Evolutionary conservation across 1,140 invertebrate genomes (phyloP).

Genomic region (Eurytemora carolleeae): DNA sequence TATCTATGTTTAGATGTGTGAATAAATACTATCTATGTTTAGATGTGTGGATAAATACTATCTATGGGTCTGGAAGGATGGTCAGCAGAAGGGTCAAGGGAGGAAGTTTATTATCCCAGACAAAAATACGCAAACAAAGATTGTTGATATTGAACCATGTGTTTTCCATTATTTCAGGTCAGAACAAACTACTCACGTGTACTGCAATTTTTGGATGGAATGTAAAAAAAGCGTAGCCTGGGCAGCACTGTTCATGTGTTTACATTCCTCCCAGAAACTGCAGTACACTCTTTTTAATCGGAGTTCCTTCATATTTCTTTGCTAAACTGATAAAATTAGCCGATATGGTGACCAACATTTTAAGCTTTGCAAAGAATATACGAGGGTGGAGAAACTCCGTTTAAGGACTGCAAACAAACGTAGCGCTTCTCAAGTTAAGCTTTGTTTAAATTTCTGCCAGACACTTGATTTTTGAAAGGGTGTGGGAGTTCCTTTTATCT

Average conservation of each 20-base stretch:
- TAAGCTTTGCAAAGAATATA: too few relatives aligned
- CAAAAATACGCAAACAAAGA: not conserved
- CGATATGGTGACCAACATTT: not conserved
- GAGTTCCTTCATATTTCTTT: not conserved
- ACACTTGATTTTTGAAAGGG: too few relatives aligned
- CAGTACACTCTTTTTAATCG: not conserved
- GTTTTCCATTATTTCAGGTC: not conserved
- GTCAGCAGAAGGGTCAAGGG: too few relatives aligned
- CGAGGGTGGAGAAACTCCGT: too few relatives aligned
- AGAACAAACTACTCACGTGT: not conserved
- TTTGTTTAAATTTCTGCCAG: too few relatives aligned
- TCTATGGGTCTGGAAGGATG: too few relatives aligned
- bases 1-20: too few relatives aligned
- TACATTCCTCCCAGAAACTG: not conserved
- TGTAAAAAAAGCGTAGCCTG: not conserved
- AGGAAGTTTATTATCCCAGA: not conserved
- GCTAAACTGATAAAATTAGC: not conserved
- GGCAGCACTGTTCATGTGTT: not conserved
- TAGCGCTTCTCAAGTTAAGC: too few relatives aligned
- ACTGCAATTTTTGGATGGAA: not conserved
- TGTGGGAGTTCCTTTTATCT: too few relatives aligned
- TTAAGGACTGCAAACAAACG: too few relatives aligned
- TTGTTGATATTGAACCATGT: not conserved
- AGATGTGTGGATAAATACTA: too few relatives aligned
- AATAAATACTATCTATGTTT: too few relatives aligned